Evolutionary conservation across 2,113 vertebrate genomes (phyloP).

Genomic region (Hippocampus mohnikei): DNA sequence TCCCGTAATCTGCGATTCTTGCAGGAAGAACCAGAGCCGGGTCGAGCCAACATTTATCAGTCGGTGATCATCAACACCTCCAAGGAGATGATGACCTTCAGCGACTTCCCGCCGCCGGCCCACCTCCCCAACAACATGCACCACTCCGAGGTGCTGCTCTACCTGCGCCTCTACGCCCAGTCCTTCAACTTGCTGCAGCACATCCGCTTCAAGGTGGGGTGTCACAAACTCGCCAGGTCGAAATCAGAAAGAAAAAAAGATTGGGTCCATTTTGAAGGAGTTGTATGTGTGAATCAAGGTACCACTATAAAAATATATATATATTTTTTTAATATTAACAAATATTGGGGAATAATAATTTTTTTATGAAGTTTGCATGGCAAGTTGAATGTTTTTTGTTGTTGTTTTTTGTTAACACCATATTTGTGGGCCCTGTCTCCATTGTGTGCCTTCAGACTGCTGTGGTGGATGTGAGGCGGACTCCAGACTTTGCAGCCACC

Average conservation of each 20-base stretch:
- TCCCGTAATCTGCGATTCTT: neutral
- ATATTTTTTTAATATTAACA: too few relatives aligned
- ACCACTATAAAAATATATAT: too few relatives aligned
- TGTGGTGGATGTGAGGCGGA: conserved; percentile 70
- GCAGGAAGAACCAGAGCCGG: conserved; percentile 36
- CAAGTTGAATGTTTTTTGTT: too few relatives aligned
- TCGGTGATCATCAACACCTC: conserved; percentile 81
- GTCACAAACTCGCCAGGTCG: neutral
- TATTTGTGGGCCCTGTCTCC: too few relatives aligned
- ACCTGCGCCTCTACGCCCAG: conserved; percentile 76
- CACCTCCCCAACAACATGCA: conserved; percentile 83
- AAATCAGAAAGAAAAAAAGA: neutral
- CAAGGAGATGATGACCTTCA: conserved; percentile 85
- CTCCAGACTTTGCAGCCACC: conserved; percentile 66
- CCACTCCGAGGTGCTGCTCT: conserved; percentile 75
- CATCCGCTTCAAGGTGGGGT: conserved; percentile 74
- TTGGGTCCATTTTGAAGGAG: too few relatives aligned
- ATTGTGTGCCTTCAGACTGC: conserved; percentile 64
- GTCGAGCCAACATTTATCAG: conserved; percentile 43
- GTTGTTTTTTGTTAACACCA: too few relatives aligned
- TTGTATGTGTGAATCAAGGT: too few relatives aligned
- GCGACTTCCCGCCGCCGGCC: conserved; percentile 79
- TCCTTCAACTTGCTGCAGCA: conserved; percentile 74
- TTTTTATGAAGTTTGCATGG: too few relatives aligned
- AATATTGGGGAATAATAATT: too few relatives aligned